Evolutionary conservation across 1,140 invertebrate genomes (phyloP).

Genomic region (Mamestra configurata): DNA sequence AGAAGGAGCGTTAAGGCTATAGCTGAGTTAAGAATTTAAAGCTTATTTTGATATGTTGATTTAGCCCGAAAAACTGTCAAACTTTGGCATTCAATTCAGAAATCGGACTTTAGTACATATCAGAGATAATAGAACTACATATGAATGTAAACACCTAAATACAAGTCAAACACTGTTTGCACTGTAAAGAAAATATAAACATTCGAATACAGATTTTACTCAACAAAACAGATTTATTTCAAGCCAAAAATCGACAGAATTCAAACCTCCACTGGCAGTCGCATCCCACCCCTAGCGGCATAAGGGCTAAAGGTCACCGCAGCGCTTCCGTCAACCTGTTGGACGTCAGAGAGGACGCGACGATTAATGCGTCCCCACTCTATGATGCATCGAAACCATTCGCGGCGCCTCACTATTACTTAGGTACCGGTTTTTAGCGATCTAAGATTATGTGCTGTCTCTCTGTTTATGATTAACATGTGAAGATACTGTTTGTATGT

Average conservation of each 20-base stretch:
- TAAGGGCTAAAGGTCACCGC: conserved; percentile 8
- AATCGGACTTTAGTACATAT: too few species aligned
- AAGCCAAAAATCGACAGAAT: not conserved
- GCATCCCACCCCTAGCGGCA: conserved; percentile 4
- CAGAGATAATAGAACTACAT: too few species aligned
- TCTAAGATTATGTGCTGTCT: not conserved
- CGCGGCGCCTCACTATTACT: not conserved
- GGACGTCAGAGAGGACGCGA: not conserved
- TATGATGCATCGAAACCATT: conserved; percentile 30
- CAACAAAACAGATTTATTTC: not conserved
- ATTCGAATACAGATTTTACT: not conserved
- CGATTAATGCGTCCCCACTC: conserved; percentile 47
- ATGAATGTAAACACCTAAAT: too few species aligned
- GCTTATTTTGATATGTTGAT: too few species aligned
- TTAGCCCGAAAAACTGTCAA: too few species aligned
- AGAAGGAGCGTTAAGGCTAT: too few species aligned
- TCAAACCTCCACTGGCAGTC: not conserved
- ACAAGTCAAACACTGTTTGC: too few species aligned
- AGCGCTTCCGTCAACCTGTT: conserved; percentile 44
- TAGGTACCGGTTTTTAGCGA: not conserved
- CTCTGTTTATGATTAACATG: not conserved
- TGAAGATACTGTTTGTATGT: too few species aligned
- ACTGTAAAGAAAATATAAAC: too few species aligned
- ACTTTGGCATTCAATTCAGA: too few species aligned
- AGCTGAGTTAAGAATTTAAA: too few species aligned